A percentile compares a stretch with the other conserved stretches of the same genome.
Evolutionary conservation across 2,797 vertebrate genomes (phyloP).

Genomic region (Cottoperca gobio): DNA sequence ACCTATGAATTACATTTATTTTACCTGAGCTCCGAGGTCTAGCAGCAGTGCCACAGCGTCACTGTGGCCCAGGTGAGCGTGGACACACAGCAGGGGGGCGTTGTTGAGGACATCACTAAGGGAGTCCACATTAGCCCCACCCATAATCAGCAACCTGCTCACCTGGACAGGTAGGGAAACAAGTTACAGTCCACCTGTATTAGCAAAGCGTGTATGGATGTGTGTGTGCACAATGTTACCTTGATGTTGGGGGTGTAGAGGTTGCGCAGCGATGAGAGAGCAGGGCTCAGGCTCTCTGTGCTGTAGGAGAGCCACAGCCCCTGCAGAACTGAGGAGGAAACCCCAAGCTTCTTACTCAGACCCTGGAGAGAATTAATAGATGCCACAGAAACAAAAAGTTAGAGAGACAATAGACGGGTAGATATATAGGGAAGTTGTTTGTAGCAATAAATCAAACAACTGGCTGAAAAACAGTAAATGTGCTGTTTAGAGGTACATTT

Average conservation of each 20-base stretch:
- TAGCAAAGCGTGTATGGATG: background rate
- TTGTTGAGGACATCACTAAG: constrained; percentile 93
- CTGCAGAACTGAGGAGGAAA: constrained; percentile 97
- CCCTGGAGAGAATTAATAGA: constrained; percentile 81
- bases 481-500: background rate
- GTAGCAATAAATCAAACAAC: background rate
- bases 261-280: constrained; percentile 94
- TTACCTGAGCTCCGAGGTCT: constrained; percentile 91
- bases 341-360: constrained; percentile 96
- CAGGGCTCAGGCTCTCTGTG: constrained; percentile 92
- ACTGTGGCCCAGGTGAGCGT: constrained; percentile 93
- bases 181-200: background rate
- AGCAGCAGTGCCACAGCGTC: constrained; percentile 93
- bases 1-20: background rate
- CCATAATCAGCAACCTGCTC: constrained; percentile 92
- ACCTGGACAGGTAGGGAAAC: constrained; percentile 83
- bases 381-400: background rate
- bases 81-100: constrained; percentile 93
- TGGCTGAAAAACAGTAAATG: background rate
- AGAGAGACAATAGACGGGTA: background rate
- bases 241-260: constrained; percentile 99
- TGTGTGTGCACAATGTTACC: constrained; percentile 76
- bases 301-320: constrained; percentile 98
- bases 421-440: background rate
- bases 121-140: constrained; percentile 93